These are phyloP conservation scores for Chalcosyrphus nemorum DNA, from an alignment of 2,888 invertebrate genomes.

Conservation along the genomic window DNA sequence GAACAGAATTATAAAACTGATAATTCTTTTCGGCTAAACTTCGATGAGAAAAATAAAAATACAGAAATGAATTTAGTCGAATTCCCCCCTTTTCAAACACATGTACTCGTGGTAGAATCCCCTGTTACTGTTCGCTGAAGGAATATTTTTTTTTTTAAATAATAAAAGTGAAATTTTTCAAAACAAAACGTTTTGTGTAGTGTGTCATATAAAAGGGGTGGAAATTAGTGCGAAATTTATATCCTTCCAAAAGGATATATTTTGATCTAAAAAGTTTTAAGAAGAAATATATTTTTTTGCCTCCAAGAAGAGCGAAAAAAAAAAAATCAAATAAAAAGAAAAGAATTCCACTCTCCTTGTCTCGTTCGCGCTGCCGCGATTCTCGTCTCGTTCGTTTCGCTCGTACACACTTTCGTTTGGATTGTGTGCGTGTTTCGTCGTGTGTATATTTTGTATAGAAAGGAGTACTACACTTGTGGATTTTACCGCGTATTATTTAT, in stretches of 20 bases:
- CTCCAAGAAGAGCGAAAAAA: constrained; percentile 1
- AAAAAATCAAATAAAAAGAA: constrained; percentile 5
- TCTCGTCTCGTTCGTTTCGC: constrained; percentile 10
- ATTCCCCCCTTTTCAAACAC: constrained; percentile 67
- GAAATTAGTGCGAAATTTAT: neutral
- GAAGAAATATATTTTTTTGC: constrained; percentile 10
- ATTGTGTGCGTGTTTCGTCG: constrained; percentile 33
- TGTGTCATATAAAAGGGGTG: neutral
- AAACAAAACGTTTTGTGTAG: too few species aligned
- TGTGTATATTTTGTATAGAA: constrained; percentile 3
- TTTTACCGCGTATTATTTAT: constrained; percentile 58
- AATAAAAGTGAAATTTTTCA: neutral
- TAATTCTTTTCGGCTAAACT: neutral
- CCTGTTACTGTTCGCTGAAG: too few species aligned
- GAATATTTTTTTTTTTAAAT: too few species aligned
- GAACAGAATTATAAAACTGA: neutral
- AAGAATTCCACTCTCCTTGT: constrained; percentile 30
- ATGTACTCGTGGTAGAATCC: constrained; percentile 50
- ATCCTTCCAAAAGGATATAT: constrained; percentile 35
- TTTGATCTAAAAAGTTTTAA: neutral
- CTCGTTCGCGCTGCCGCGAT: constrained; percentile 52
- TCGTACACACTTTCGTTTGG: neutral
- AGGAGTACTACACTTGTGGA: constrained; percentile 66
- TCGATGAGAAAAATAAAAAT: constrained; percentile 56
- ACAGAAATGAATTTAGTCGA: constrained; percentile 67